Conservation (phyloP, 2,888 invertebrate species). For the Sphecodes monilicornis region DNA sequence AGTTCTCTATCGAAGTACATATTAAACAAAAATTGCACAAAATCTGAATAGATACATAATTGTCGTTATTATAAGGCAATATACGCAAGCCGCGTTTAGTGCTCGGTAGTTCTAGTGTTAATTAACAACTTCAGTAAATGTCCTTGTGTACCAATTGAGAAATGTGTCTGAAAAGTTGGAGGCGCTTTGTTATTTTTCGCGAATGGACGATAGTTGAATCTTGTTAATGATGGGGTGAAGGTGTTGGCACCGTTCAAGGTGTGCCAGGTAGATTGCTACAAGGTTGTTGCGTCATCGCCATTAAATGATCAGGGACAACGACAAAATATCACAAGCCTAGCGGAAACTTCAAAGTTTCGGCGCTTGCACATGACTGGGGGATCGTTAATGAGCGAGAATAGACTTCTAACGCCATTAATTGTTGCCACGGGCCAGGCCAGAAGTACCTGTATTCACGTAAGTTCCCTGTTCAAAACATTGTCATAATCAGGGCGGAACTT, state of each 20-base stretch:
- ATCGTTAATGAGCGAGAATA: constrained; percentile 59
- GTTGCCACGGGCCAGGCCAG: constrained; percentile 45
- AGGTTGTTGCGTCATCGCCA: background rate
- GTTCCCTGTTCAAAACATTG: constrained; percentile 48
- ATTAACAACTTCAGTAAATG: too few relatives aligned
- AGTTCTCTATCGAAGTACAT: too few relatives aligned
- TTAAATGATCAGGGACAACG: constrained; percentile 6
- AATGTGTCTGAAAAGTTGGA: too few relatives aligned
- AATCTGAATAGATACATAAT: too few relatives aligned
- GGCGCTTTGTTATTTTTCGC: background rate
- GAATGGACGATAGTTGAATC: background rate
- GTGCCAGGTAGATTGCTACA: background rate
- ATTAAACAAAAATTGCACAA: too few relatives aligned
- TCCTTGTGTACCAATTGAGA: too few relatives aligned
- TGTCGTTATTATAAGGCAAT: too few relatives aligned
- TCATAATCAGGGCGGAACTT: constrained; percentile 40
- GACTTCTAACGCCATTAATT: constrained; percentile 52
- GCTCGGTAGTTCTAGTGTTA: too few relatives aligned
- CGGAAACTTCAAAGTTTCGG: constrained; percentile 39
- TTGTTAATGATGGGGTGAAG: background rate
- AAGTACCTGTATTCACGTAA: constrained; percentile 50
- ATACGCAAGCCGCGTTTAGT: too few relatives aligned
- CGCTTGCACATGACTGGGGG: constrained; percentile 35
- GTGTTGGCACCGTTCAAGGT: background rate
- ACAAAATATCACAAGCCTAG: constrained; percentile 33